A percentile compares a stretch with the other conserved stretches of the same genome.
Evolutionary conservation across 2,888 invertebrate species (phyloP).

Genomic region (Helicoverpa assulta): DNA sequence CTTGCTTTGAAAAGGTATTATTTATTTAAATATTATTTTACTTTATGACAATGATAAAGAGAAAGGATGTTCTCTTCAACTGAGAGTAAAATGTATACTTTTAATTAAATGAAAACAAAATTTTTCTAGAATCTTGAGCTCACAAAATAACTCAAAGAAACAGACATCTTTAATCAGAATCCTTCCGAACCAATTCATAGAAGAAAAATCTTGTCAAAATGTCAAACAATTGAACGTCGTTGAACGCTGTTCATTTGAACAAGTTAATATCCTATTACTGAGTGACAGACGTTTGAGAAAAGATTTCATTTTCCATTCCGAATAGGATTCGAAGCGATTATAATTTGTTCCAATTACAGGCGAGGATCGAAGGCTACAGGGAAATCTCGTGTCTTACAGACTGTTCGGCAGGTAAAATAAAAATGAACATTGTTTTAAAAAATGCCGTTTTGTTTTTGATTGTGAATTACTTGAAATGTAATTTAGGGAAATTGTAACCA

Average conservation of each 20-base stretch:
- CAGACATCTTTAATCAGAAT: conserved; percentile 3
- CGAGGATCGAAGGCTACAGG: not conserved
- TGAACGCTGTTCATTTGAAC: conserved; percentile 16
- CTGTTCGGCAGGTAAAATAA: not conserved
- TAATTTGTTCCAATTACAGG: conserved; percentile 34
- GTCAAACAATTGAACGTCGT: conserved; percentile 10
- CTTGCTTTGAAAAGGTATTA: conserved; percentile 5
- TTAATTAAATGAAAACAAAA: not conserved
- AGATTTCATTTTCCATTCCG: conserved; percentile 33
- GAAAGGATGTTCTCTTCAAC: not conserved
- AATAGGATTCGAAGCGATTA: conserved; percentile 39
- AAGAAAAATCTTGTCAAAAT: conserved; percentile 24
- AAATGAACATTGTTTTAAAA: not conserved
- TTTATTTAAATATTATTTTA: not conserved
- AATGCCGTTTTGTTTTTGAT: not conserved
- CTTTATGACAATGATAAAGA: not conserved
- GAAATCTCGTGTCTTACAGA: conserved; percentile 4
- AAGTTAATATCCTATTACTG: conserved; percentile 31
- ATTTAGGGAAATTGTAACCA: not conserved
- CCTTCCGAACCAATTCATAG: not conserved
- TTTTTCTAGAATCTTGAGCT: not conserved
- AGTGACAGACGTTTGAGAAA: conserved; percentile 23
- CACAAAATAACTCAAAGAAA: conserved; percentile 4
- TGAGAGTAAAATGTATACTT: not conserved
- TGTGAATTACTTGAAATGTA: too few species aligned